These are phyloP conservation scores for Nycticebus coucang DNA, from an alignment of 2,113 vertebrate species.

Conservation along the genomic window DNA sequence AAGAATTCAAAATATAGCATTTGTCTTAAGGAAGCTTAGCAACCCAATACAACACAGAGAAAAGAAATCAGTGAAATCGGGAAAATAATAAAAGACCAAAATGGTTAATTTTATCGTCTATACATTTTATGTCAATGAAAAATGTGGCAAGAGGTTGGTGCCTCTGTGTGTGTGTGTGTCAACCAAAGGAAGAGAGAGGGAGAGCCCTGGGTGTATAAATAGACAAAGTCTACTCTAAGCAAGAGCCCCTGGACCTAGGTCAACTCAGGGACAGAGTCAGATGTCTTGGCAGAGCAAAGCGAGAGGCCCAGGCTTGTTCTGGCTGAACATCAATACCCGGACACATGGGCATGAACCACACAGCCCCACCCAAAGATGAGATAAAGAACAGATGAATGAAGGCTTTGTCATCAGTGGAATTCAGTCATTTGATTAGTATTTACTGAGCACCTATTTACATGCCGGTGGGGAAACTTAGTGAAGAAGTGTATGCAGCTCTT, in stretches of 20 bases:
- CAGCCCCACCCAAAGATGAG: neutral
- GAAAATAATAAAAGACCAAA: neutral
- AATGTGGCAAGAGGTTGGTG: neutral
- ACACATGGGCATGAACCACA: neutral
- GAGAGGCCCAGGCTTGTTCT: neutral
- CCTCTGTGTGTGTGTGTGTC: neutral
- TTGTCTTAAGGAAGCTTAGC: neutral
- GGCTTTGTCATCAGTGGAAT: neutral
- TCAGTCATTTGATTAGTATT: too few species aligned
- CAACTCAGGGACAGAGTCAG: neutral
- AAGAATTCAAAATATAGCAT: neutral
- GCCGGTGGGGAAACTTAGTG: neutral
- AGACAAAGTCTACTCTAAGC: too few species aligned
- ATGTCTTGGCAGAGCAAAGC: rapidly evolving
- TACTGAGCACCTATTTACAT: too few species aligned
- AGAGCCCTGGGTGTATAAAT: rapidly evolving
- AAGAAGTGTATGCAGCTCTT: neutral
- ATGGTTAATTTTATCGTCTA: neutral
- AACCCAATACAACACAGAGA: neutral
- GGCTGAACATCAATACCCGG: neutral
- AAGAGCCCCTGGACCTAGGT: neutral
- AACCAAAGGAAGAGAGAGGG: too few species aligned
- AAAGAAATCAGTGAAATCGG: neutral
- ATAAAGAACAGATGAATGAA: neutral
- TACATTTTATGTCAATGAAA: neutral